Evolutionary conservation across 2,797 vertebrate genomes (phyloP).

Genomic region (Pseudopleuronectes americanus): DNA sequence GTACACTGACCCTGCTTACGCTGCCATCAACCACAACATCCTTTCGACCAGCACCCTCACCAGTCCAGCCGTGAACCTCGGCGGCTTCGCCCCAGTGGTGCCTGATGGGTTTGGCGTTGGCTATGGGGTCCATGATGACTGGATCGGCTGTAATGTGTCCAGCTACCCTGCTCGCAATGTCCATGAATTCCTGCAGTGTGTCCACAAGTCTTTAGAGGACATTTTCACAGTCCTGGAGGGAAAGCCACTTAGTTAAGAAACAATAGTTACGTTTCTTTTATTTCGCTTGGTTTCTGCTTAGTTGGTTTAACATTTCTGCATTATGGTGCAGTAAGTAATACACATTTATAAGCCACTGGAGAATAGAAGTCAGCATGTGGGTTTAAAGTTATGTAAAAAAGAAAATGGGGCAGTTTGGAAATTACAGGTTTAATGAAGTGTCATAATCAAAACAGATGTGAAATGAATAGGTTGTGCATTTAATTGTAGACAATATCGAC

Average conservation of each 20-base stretch:
- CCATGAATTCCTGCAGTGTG: slow-evolving; percentile 89
- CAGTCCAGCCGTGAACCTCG: slow-evolving; percentile 89
- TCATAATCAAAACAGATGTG: too few species aligned
- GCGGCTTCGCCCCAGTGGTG: slow-evolving; percentile 96
- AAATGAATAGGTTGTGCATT: too few species aligned
- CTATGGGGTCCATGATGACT: slow-evolving; percentile 90
- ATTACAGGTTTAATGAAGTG: not conserved
- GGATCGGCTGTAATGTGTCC: slow-evolving; percentile 94
- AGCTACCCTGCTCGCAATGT: slow-evolving; percentile 89
- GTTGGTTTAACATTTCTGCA: not conserved
- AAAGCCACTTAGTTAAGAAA: slow-evolving; percentile 76
- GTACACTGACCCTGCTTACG: slow-evolving; percentile 91
- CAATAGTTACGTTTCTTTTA: not conserved
- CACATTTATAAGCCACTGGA: not conserved
- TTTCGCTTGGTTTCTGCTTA: not conserved
- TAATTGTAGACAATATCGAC: too few species aligned
- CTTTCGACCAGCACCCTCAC: slow-evolving; percentile 95
- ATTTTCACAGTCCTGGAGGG: slow-evolving; percentile 92
- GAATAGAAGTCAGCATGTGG: not conserved
- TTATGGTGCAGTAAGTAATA: not conserved
- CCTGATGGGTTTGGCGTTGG: slow-evolving; percentile 93
- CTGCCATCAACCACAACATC: slow-evolving; percentile 92
- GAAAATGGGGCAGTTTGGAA: not conserved
- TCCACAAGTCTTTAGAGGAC: slow-evolving; percentile 91
- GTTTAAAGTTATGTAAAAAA: not conserved